Percentiles rank a stretch among this genome's conserved stretches.
Conservation (phyloP, 35 echinoderm and acorn worm species). For the Amphiura filiformis region DNA sequence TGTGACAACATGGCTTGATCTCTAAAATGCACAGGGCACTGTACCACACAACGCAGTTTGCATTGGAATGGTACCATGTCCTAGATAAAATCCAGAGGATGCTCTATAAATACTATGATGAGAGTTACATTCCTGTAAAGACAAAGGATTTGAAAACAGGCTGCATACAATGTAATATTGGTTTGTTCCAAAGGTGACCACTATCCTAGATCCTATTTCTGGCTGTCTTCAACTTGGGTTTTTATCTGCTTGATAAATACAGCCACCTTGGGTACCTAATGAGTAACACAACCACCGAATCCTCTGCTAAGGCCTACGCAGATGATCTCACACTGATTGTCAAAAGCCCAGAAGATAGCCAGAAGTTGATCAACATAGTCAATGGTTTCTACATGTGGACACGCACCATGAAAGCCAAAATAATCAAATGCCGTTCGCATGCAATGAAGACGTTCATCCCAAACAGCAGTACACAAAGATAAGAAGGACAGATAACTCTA, state of each 20-base stretch:
- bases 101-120: neutral
- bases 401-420: neutral
- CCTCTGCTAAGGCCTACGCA: neutral
- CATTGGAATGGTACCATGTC: neutral
- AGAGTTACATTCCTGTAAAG: neutral
- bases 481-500: neutral
- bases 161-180: neutral
- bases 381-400: neutral
- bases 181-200: neutral
- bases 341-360: neutral
- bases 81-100: neutral
- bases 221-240: neutral
- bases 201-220: neutral
- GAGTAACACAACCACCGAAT: neutral
- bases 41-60: conserved; percentile 5
- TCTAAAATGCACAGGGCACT: neutral
- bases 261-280: neutral
- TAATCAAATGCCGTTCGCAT: neutral
- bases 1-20: conserved; percentile 11
- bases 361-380: neutral
- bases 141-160: neutral
- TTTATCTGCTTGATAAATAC: neutral
- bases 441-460: neutral
- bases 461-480: neutral
- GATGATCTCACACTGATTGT: conserved; percentile 2